Percentiles rank a stretch among this genome's conserved stretches.
Evolutionary conservation across 2,888 invertebrate species (phyloP).

Genomic region (Cheilosia urbana): DNA sequence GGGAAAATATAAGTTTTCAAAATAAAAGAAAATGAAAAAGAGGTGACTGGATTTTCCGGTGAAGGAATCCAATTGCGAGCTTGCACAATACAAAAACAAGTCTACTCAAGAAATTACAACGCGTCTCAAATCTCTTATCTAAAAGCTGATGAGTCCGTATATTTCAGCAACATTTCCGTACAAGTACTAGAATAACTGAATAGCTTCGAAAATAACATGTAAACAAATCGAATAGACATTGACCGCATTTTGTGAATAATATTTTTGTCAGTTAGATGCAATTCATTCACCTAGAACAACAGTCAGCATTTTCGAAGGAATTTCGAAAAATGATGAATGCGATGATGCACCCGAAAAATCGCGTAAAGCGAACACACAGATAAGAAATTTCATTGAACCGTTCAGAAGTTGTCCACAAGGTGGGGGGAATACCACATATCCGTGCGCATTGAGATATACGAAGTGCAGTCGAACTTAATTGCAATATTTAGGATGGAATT

Average conservation of each 20-base stretch:
- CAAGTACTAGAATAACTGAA: background rate
- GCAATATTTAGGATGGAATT: too few species aligned
- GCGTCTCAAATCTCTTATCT: too few species aligned
- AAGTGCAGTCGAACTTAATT: too few species aligned
- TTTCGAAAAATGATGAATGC: background rate
- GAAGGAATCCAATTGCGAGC: background rate
- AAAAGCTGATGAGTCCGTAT: too few species aligned
- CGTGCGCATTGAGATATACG: too few species aligned
- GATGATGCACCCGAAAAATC: background rate
- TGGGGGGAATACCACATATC: too few species aligned
- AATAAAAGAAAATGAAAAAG: background rate
- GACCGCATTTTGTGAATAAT: background rate
- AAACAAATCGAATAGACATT: conserved; percentile 13
- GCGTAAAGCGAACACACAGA: background rate
- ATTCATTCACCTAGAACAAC: conserved; percentile 1
- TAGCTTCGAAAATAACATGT: background rate
- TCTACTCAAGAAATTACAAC: too few species aligned
- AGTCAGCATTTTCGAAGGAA: conserved; percentile 1
- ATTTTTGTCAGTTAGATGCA: background rate
- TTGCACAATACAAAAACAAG: too few species aligned
- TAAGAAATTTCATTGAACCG: too few species aligned
- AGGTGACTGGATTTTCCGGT: background rate
- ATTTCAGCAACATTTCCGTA: too few species aligned
- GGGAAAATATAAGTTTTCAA: conserved; percentile 14
- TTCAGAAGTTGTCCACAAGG: too few species aligned